phyloP scores from a whole-genome alignment of 2,888 invertebrate species.

The Barypeithes pellucidus region DNA sequence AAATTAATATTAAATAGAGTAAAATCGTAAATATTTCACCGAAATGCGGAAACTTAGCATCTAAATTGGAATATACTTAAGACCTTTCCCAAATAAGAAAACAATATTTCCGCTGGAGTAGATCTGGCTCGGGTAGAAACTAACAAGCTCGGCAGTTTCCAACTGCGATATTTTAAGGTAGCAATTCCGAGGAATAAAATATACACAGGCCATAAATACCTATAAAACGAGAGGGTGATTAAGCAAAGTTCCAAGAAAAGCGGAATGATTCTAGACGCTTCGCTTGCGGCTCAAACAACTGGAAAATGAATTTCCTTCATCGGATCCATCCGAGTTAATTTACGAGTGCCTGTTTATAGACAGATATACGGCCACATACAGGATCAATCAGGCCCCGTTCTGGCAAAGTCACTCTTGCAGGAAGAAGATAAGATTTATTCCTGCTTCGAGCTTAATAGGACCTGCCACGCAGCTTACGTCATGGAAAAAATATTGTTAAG shows the following conservation, averaged over 20 bases:
- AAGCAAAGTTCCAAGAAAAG: conserved; percentile 67
- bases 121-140: background rate
- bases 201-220: conserved; percentile 63
- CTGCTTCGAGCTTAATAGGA: conserved; percentile 48
- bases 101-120: conserved; percentile 26
- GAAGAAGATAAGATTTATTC: conserved; percentile 71
- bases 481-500: conserved; percentile 41
- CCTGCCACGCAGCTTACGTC: conserved; percentile 47
- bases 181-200: conserved; percentile 34
- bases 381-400: conserved; percentile 67
- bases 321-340: conserved; percentile 71
- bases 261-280: conserved; percentile 67
- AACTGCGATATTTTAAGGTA: too few species aligned
- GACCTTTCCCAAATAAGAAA: conserved; percentile 18
- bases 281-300: conserved; percentile 71
- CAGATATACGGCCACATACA: conserved; percentile 68
- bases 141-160: too few species aligned
- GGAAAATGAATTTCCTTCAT: conserved; percentile 73
- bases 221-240: conserved; percentile 65
- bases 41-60: conserved; percentile 12
- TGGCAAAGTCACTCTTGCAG: conserved; percentile 71
- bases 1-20: background rate
- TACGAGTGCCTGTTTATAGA: conserved; percentile 71
- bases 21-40: background rate
- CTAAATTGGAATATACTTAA: conserved; percentile 27